These are phyloP conservation scores for Pogonophryne albipinna DNA, from an alignment of 2,797 vertebrate species.

Conservation along the genomic window DNA sequence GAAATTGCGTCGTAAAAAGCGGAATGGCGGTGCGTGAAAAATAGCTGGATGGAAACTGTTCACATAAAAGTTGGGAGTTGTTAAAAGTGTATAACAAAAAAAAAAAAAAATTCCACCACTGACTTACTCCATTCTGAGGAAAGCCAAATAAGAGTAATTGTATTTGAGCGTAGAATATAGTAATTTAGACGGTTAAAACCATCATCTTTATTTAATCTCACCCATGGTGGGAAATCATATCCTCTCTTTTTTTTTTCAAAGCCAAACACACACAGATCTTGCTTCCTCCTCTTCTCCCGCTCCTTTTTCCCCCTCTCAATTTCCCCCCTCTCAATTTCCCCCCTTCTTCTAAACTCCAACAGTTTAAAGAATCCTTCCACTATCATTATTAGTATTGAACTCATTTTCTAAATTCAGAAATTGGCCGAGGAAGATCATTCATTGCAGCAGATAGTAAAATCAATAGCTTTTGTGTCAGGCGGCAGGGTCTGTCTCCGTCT, in stretches of 20 bases:
- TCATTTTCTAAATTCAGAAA: slow-evolving; percentile 86
- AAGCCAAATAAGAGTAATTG: slow-evolving; percentile 71
- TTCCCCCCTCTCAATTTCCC: slow-evolving; percentile 10
- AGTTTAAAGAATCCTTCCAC: slow-evolving; percentile 83
- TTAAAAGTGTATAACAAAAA: slow-evolving; percentile 55
- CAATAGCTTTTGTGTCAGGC: slow-evolving; percentile 92
- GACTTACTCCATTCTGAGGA: slow-evolving; percentile 47
- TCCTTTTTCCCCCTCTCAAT: slow-evolving; percentile 21
- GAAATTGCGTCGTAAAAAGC: slow-evolving; percentile 79
- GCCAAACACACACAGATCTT: slow-evolving; percentile 79
- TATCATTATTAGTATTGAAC: slow-evolving; percentile 87
- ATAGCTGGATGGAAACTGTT: slow-evolving; percentile 64
- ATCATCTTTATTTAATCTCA: slow-evolving; percentile 80
- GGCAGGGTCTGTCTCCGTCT: slow-evolving; percentile 89
- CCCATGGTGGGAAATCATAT: slow-evolving; percentile 68
- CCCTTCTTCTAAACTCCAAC: slow-evolving; percentile 53
- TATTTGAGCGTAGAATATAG: slow-evolving; percentile 69
- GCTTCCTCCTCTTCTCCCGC: slow-evolving; percentile 51
- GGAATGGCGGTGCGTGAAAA: slow-evolving; percentile 62
- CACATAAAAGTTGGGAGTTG: slow-evolving; percentile 75
- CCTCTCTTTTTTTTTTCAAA: slow-evolving; percentile 57
- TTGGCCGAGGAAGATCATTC: slow-evolving; percentile 86
- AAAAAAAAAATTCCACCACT: slow-evolving; percentile 26
- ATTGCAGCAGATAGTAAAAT: slow-evolving; percentile 87
- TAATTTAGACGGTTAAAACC: slow-evolving; percentile 75